Evolutionary conservation across 1,140 invertebrate genomes (phyloP).

Genomic region (Hycleus cichorii): DNA sequence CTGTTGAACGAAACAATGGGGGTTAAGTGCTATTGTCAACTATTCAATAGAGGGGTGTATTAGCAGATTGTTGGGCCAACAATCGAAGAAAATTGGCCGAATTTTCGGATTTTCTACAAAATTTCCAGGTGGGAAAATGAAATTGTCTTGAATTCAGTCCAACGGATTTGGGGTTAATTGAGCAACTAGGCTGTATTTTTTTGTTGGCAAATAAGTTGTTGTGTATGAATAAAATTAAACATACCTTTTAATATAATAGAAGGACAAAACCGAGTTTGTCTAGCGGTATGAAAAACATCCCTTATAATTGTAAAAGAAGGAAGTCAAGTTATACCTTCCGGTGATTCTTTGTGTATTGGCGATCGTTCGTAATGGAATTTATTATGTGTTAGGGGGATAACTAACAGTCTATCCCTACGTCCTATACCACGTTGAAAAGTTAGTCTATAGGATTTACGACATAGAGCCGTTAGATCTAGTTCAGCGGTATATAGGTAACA

Average conservation of each 20-base stretch:
- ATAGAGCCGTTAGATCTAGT: constrained; percentile 23
- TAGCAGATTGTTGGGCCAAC: too few relatives aligned
- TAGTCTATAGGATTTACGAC: constrained; percentile 8
- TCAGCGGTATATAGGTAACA: constrained; percentile 21
- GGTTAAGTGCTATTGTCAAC: constrained; percentile 22
- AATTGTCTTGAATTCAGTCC: too few relatives aligned
- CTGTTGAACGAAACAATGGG: constrained; percentile 18
- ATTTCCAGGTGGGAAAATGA: too few relatives aligned
- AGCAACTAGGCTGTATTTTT: constrained; percentile 4
- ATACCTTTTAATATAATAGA: constrained; percentile 17
- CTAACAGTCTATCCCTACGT: not conserved
- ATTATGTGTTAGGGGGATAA: constrained; percentile 30
- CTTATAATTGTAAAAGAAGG: constrained; percentile 1
- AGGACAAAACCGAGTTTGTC: constrained; percentile 18
- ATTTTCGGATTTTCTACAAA: too few relatives aligned
- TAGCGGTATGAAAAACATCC: constrained; percentile 20
- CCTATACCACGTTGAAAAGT: constrained; percentile 20
- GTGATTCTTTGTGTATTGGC: constrained; percentile 27
- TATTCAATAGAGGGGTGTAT: too few relatives aligned
- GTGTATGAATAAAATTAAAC: constrained; percentile 25
- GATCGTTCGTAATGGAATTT: constrained; percentile 34
- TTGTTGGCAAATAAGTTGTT: constrained; percentile 19
- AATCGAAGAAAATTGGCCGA: too few relatives aligned
- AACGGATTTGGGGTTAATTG: too few relatives aligned
- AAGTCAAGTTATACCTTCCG: not conserved